Base-by-base conservation (phyloP, 1,140 invertebrate species). In the Dreissena rostriformis region DNA sequence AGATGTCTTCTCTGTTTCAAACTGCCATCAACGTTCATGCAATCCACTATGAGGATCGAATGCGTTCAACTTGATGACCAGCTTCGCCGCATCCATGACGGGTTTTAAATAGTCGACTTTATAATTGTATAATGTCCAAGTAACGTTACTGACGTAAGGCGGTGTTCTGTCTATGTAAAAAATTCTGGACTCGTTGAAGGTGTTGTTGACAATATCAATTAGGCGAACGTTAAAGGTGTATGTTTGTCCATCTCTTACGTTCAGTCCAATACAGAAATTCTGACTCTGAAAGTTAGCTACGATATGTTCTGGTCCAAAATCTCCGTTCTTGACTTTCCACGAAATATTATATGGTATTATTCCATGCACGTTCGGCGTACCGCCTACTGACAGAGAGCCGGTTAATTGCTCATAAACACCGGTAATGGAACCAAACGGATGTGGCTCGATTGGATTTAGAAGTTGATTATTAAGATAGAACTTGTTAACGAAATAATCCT, bases 21-120 rank as follows among this genome's bases (percentile, higher is more conserved):
- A 81, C 12, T 29, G 70, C 86, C 86, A 87, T 26, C 79, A 39
- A 0, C 82, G 71, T 57, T 73, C 65, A 10, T 29, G 22, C 15
- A 89, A 52, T 11, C 89, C 89, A 74, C 89, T 89, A 70, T 90
- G 86, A 49, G 75, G 71, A 75, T 90, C 89, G 17, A 79, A 63
- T 1, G 86, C 86, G 14, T 86, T 72, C 71, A 90, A 86, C n/a
- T 73, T 68, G 7, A 90, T n/a, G 49, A 39, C 49, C 88, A 90
- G 89, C 53, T 65, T 80, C 4, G 89, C 86, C 0, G 89, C 79
- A 76, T 90, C 89, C 15, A 80, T 84, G 14, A 22, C 61, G 61
- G 75, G 66, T 68, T 90, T 88, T 29, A 89, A 86, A 66, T 73
- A 86, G 15, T 86, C 61, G 1, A 80, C n/a, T 55, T 80, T 55